Percentiles rank a stretch among this genome's conserved stretches.
These are phyloP conservation scores for Smutsia temminckii DNA, from an alignment of 2,797 vertebrate species.

Conservation along the genomic window DNA sequence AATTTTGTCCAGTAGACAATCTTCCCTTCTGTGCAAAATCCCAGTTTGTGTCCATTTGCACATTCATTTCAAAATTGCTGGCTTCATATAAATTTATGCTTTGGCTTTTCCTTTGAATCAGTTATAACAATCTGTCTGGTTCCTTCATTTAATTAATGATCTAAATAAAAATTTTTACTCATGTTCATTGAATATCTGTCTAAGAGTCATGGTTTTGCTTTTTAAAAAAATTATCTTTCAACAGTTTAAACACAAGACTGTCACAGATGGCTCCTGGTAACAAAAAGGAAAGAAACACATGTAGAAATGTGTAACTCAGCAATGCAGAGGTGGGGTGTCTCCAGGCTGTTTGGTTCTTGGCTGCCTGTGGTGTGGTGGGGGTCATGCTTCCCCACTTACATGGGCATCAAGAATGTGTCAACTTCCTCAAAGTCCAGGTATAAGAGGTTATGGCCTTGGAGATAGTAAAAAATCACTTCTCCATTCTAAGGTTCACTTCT, in stretches of 20 bases:
- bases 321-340: not conserved
- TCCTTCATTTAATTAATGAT: constrained; percentile 5
- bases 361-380: no score
- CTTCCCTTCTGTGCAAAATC: not conserved
- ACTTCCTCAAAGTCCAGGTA: not conserved
- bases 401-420: not conserved
- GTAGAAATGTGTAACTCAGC: fast-evolving
- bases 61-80: not conserved
- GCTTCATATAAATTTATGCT: not conserved
- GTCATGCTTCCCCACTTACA: not conserved
- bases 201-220: not conserved
- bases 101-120: not conserved
- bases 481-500: not conserved
- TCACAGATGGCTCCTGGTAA: not conserved
- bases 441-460: not conserved
- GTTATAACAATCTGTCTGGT: not conserved
- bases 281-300: not conserved
- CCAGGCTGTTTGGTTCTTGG: not conserved
- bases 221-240: not conserved
- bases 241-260: not conserved
- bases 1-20: not conserved
- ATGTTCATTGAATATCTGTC: not conserved
- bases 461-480: not conserved
- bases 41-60: not conserved
- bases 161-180: not conserved